Evolutionary conservation across 2,113 vertebrate genomes (phyloP).

Genomic region (Pteronura brasiliensis): DNA sequence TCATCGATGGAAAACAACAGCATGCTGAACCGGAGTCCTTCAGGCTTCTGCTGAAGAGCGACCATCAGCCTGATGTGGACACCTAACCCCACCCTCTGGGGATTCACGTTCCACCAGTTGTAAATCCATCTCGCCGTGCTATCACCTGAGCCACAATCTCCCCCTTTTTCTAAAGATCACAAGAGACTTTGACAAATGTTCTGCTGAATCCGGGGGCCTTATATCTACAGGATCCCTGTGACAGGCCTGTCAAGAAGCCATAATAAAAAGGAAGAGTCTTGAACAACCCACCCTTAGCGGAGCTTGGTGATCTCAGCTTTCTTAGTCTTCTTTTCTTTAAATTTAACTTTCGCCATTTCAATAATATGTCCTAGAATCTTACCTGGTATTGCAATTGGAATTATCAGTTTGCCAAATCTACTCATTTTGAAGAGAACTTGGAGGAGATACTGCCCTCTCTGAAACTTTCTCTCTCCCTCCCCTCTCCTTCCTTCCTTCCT

Average conservation of each 20-base stretch:
- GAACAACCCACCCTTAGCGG: neutral
- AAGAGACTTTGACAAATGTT: conserved; percentile 29
- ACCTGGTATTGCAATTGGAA: neutral
- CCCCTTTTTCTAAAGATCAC: neutral
- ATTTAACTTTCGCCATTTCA: neutral
- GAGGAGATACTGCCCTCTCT: neutral
- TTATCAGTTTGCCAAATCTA: neutral
- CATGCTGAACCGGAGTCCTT: neutral
- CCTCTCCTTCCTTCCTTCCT: rapidly evolving
- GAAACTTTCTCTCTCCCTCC: neutral
- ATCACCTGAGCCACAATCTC: neutral
- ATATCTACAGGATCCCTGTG: neutral
- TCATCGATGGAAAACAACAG: neutral
- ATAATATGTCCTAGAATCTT: neutral
- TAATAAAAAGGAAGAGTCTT: neutral
- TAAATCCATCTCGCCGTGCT: neutral
- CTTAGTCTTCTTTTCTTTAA: neutral
- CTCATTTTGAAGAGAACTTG: neutral
- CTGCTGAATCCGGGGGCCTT: neutral
- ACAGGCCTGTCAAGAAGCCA: neutral
- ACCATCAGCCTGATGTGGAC: neutral
- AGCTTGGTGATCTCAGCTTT: neutral
- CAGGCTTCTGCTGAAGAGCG: neutral
- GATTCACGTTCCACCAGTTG: neutral
- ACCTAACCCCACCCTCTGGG: neutral